Conservation (phyloP, 2,113 vertebrate genomes). For the Euleptes europaea region DNA sequence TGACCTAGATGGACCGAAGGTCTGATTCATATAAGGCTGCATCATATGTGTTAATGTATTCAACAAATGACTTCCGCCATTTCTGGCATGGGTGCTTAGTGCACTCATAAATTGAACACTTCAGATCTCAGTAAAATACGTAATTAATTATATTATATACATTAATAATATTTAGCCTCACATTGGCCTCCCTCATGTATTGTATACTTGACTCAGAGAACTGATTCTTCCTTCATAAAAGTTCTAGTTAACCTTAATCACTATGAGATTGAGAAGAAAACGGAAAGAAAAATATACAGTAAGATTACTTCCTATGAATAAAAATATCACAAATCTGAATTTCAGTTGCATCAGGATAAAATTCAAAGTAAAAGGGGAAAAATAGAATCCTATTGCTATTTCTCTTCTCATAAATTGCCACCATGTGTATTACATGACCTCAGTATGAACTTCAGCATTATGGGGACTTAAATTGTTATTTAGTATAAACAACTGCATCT, state of each 20-base stretch:
- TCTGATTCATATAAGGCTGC: too few relatives aligned
- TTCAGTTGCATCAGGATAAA: neutral
- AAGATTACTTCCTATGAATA: neutral
- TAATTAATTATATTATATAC: neutral
- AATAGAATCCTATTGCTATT: neutral
- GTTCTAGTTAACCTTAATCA: neutral
- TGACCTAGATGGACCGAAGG: too few relatives aligned
- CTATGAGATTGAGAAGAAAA: neutral
- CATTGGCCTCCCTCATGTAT: neutral
- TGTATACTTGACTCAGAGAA: neutral
- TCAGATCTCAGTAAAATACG: neutral
- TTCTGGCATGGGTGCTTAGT: too few relatives aligned
- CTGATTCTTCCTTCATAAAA: neutral
- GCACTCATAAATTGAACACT: neutral
- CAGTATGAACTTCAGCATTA: constrained; percentile 11
- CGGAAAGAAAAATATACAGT: neutral
- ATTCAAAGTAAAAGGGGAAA: neutral
- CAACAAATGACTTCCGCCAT: too few relatives aligned
- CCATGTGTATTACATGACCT: neutral
- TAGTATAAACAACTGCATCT: constrained; percentile 41
- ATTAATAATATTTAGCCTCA: neutral
- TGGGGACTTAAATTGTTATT: constrained; percentile 29
- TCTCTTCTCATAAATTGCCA: constrained; percentile 16
- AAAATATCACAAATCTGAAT: constrained; percentile 24
- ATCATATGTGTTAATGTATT: too few relatives aligned